A percentile compares a stretch with the other conserved stretches of the same genome.
phyloP scores from a whole-genome alignment of 2,888 invertebrate species.

The Macaria liturata region DNA sequence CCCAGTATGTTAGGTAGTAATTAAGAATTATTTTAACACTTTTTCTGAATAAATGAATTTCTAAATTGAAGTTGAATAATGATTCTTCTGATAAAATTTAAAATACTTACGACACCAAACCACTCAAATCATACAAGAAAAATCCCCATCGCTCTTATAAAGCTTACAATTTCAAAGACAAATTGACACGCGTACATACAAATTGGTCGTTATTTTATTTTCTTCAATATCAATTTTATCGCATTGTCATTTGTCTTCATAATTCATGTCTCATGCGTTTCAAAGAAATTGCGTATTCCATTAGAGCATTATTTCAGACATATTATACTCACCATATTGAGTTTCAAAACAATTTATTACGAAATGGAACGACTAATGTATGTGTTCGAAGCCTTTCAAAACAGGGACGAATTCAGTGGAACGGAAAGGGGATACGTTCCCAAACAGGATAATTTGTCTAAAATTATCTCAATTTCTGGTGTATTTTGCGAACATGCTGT shows the following conservation, averaged over 20 bases:
- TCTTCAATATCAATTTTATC: constrained; percentile 18
- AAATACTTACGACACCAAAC: no score
- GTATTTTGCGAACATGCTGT: no score
- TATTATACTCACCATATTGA: constrained; percentile 28
- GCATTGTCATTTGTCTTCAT: constrained; percentile 29
- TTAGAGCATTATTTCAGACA: constrained; percentile 31
- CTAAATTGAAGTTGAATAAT: no score
- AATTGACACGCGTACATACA: background rate
- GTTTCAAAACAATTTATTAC: constrained; percentile 35
- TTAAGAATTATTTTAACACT: no score
- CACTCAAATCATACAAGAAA: no score
- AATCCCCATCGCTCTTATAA: no score
- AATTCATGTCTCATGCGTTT: constrained; percentile 25
- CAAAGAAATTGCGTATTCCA: constrained; percentile 33
- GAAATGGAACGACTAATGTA: constrained; percentile 26
- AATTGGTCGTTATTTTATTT: constrained; percentile 7
- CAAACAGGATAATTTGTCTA: no score
- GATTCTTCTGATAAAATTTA: no score
- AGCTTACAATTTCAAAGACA: background rate
- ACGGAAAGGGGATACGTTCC: background rate
- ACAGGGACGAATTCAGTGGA: background rate
- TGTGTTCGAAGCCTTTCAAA: constrained; percentile 9
- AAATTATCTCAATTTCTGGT: no score
- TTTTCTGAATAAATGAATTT: no score
- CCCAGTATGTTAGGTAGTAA: no score